A percentile compares a stretch with the other conserved stretches of the same genome.
Conservation (phyloP, 2,113 vertebrate species). For the Boleophthalmus pectinirostris region DNA sequence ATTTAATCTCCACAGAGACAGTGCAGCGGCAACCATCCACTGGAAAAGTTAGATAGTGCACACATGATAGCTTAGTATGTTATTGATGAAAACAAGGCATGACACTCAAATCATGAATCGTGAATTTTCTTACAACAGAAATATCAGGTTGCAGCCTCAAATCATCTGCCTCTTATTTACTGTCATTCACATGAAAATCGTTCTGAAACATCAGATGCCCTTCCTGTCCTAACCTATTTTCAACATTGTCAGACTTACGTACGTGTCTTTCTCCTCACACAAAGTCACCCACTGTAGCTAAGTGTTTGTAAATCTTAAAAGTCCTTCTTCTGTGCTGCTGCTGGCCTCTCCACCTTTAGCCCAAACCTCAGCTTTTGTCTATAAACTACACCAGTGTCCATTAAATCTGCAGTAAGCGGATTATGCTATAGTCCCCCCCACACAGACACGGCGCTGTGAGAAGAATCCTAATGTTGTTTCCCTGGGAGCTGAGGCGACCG, state of each 20-base stretch:
- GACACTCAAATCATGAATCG: no score
- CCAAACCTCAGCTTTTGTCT: background rate
- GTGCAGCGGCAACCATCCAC: no score
- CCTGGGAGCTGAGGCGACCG: constrained; percentile 9
- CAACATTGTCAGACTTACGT: background rate
- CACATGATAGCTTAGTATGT: no score
- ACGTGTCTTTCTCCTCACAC: no score
- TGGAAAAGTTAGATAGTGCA: no score
- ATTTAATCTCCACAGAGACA: no score
- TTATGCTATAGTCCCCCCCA: constrained; percentile 1
- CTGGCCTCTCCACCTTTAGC: background rate
- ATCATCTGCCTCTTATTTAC: no score
- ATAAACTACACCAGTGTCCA: background rate
- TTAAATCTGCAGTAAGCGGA: background rate
- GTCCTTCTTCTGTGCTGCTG: background rate
- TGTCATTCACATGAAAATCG: no score
- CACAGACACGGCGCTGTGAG: constrained; percentile 5
- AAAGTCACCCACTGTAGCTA: background rate
- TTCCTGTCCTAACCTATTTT: background rate
- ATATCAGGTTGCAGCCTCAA: no score
- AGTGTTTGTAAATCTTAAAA: background rate
- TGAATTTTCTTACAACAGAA: no score
- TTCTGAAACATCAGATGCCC: no score
- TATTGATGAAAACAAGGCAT: no score
- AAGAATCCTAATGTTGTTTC: constrained; percentile 14